Percentiles rank a stretch among this genome's conserved stretches.
These are phyloP conservation scores for Galeruca laticollis DNA, from an alignment of 2,888 invertebrate species.

Conservation along the genomic window DNA sequence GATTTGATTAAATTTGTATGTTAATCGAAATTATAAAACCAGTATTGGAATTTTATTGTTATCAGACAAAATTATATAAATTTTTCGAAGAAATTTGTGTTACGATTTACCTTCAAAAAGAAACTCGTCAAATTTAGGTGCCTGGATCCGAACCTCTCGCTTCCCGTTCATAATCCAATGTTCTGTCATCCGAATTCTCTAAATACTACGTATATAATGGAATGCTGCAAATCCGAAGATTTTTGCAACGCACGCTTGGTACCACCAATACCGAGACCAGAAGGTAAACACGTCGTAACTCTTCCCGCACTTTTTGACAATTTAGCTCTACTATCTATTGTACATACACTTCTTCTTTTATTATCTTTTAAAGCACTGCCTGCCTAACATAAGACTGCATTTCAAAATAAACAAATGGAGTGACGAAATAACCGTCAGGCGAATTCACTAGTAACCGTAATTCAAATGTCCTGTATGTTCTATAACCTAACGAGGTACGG, in stretches of 20 bases:
- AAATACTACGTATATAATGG: constrained; percentile 83
- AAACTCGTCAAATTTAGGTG: constrained; percentile 71
- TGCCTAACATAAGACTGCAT: constrained; percentile 36
- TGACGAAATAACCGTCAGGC: constrained; percentile 21
- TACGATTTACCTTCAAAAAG: constrained; percentile 20
- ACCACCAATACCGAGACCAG: constrained; percentile 75
- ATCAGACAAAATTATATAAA: background rate
- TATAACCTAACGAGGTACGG: too few species aligned
- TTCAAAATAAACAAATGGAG: constrained; percentile 15
- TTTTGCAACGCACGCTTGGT: constrained; percentile 82
- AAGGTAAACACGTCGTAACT: constrained; percentile 71
- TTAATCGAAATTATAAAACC: constrained; percentile 12
- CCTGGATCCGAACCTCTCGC: constrained; percentile 78
- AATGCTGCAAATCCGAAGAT: constrained; percentile 82
- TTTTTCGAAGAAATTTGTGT: background rate
- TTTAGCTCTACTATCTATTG: constrained; percentile 34
- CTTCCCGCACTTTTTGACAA: constrained; percentile 28
- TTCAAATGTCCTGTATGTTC: too few species aligned
- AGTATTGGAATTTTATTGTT: constrained; percentile 43
- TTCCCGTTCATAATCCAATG: constrained; percentile 85
- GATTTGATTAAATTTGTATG: background rate
- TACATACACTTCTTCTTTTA: constrained; percentile 46
- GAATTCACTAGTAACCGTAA: background rate
- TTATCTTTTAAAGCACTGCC: constrained; percentile 41
- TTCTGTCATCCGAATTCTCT: constrained; percentile 82